These are phyloP conservation scores for Tinamus guttatus DNA, from an alignment of 2,113 vertebrate species.

Conservation along the genomic window DNA sequence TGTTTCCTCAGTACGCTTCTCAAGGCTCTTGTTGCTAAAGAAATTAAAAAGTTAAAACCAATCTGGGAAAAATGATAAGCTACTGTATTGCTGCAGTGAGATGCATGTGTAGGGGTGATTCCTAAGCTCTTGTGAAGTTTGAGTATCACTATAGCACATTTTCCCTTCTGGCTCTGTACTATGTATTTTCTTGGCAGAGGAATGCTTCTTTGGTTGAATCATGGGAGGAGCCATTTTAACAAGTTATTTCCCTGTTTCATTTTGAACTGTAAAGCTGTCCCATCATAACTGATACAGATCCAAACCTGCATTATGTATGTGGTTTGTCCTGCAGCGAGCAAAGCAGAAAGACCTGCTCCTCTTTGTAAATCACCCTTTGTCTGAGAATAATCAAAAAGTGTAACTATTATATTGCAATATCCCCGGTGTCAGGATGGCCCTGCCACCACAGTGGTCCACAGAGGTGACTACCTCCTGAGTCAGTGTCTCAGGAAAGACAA, in stretches of 20 bases:
- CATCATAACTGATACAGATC: fast-evolving
- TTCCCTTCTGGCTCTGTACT: neutral
- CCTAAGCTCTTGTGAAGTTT: neutral
- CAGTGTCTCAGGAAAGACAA: neutral
- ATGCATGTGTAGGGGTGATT: fast-evolving
- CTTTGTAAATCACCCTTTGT: neutral
- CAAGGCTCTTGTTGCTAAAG: neutral
- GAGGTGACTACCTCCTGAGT: neutral
- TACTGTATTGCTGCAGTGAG: fast-evolving
- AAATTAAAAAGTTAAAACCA: neutral
- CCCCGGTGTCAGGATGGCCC: fast-evolving
- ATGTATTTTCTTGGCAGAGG: neutral
- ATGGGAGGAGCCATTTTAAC: neutral
- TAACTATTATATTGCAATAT: too few species aligned
- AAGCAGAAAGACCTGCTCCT: fast-evolving
- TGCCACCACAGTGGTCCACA: fast-evolving
- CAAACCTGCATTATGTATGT: fast-evolving
- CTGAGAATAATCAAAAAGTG: neutral
- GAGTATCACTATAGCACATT: neutral
- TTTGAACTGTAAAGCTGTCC: neutral
- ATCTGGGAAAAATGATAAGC: neutral
- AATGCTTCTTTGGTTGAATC: neutral
- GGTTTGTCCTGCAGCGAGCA: neutral
- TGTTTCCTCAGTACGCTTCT: neutral
- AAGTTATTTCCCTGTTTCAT: neutral